phyloP scores from a whole-genome alignment of 1,140 invertebrate species.

The Pseudomyrmex flavicornis region DNA sequence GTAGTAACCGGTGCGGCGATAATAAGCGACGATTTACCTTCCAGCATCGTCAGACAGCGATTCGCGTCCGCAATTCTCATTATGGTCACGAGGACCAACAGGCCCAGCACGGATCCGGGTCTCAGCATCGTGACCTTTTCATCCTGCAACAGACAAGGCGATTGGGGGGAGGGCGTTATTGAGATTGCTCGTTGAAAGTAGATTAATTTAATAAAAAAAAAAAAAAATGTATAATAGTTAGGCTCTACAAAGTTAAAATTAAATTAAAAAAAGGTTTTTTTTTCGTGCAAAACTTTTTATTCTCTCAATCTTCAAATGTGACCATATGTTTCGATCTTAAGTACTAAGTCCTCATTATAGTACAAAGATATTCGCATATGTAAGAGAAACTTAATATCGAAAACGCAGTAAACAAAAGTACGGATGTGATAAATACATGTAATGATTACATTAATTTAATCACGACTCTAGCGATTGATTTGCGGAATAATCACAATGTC shows the following conservation, averaged over 20 bases:
- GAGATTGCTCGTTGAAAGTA: slow-evolving; percentile 38
- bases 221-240: too few relatives aligned
- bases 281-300: too few relatives aligned
- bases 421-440: too few relatives aligned
- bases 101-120: slow-evolving; percentile 62
- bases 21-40: slow-evolving; percentile 70
- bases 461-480: not conserved
- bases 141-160: slow-evolving; percentile 63
- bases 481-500: not conserved
- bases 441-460: slow-evolving; percentile 44
- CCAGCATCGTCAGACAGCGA: slow-evolving; percentile 75
- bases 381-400: too few relatives aligned
- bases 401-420: too few relatives aligned
- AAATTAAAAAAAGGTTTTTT: too few relatives aligned
- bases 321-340: too few relatives aligned
- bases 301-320: too few relatives aligned
- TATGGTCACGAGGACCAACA: slow-evolving; percentile 69
- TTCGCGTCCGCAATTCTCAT: slow-evolving; percentile 69
- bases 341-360: too few relatives aligned
- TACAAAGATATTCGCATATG: too few relatives aligned
- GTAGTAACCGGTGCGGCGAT: slow-evolving; percentile 15
- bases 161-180: not conserved
- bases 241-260: too few relatives aligned
- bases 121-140: slow-evolving; percentile 73
- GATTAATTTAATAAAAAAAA: slow-evolving; percentile 7